phyloP scores from a whole-genome alignment of 2,888 invertebrate species.

The Amblyjoppa fuscipennis region DNA sequence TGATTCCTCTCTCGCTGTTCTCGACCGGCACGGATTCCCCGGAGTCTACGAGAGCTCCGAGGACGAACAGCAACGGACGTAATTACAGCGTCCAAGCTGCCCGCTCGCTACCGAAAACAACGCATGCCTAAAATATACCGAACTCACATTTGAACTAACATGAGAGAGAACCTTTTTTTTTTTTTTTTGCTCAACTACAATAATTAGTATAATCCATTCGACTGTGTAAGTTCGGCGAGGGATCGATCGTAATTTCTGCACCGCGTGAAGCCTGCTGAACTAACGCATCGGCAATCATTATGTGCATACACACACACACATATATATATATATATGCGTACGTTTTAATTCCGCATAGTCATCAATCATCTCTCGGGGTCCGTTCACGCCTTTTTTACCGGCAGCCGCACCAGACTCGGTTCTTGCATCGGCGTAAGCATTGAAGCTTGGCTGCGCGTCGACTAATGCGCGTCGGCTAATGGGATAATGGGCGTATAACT shows the following conservation, averaged over 20 bases:
- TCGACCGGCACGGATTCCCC: background rate
- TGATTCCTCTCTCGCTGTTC: slow-evolving; percentile 5
- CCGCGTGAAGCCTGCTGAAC: background rate
- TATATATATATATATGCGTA: slow-evolving; percentile 26
- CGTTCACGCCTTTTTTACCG: slow-evolving; percentile 37
- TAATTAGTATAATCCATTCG: background rate
- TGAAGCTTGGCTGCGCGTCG: background rate
- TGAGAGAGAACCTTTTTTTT: background rate
- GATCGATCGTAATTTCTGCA: background rate
- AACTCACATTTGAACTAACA: background rate
- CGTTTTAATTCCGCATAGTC: slow-evolving; percentile 57
- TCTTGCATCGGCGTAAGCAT: slow-evolving; percentile 22
- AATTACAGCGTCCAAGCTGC: slow-evolving; percentile 9
- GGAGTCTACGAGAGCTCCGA: background rate
- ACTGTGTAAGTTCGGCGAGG: background rate
- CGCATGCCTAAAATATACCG: slow-evolving; percentile 4
- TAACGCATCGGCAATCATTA: background rate
- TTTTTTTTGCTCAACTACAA: background rate
- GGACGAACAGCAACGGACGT: slow-evolving; percentile 2
- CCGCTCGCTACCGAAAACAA: background rate
- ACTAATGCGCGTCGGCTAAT: background rate
- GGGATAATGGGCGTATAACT: slow-evolving; percentile 2
- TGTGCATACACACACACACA: background rate
- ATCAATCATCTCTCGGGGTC: slow-evolving; percentile 59
- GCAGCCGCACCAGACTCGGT: background rate